phyloP scores from a whole-genome alignment of 2,797 vertebrate species.

The Phylloscopus collybita region DNA sequence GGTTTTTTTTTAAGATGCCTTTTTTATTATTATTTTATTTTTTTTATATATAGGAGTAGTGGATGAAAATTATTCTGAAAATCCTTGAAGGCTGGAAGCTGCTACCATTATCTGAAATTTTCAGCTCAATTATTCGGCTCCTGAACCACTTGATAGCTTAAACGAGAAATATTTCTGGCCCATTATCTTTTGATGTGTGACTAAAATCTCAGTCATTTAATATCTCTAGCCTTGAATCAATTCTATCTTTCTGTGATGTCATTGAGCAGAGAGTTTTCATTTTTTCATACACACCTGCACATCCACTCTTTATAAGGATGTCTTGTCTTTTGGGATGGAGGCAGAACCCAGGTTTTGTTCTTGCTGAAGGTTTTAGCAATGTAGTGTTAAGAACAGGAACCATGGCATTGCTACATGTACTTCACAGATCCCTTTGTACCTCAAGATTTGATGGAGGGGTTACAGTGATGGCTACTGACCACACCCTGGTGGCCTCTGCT shows the following conservation, averaged over 20 bases:
- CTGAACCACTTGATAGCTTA: not conserved
- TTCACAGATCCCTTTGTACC: not conserved
- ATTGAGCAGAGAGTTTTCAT: not conserved
- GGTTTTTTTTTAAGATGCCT: no score
- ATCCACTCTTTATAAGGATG: not conserved
- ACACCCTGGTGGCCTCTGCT: not conserved
- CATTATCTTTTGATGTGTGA: not conserved
- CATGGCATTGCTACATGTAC: fast-evolving
- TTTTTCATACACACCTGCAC: not conserved
- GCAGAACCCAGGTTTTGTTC: not conserved
- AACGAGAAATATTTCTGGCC: not conserved
- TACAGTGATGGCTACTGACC: not conserved
- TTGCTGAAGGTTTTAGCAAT: not conserved
- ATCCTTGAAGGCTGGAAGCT: not conserved
- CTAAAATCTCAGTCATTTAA: not conserved
- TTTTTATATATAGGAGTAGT: not conserved
- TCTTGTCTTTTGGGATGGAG: not conserved
- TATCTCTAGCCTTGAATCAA: not conserved
- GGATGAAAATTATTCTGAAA: not conserved
- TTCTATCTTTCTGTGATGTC: not conserved
- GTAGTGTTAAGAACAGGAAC: not conserved
- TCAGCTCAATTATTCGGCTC: not conserved
- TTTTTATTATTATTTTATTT: no score
- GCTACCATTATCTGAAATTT: not conserved
- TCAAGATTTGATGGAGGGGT: not conserved